These are phyloP conservation scores for Cossypha caffra DNA, from an alignment of 2,797 vertebrate genomes.

Conservation along the genomic window DNA sequence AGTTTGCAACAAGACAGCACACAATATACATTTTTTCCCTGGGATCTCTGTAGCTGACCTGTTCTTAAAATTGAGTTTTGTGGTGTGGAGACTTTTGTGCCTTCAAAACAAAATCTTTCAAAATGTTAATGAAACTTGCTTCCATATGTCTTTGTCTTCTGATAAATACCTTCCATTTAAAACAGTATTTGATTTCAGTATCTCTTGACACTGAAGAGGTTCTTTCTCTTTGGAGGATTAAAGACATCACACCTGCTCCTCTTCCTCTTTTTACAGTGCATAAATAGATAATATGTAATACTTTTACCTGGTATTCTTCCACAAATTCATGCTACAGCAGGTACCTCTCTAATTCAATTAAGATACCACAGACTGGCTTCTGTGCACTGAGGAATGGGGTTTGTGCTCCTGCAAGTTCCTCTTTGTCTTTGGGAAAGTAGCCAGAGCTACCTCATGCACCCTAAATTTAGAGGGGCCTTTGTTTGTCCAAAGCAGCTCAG, in stretches of 20 bases:
- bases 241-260: not conserved
- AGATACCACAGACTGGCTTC: not conserved
- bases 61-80: not conserved
- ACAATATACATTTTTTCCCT: not conserved
- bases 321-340: not conserved
- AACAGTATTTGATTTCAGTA: not conserved
- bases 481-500: not conserved
- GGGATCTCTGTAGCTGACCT: not conserved
- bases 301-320: not conserved
- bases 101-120: not conserved
- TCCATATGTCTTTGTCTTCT: not conserved
- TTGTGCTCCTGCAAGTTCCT: not conserved
- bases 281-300: not conserved
- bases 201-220: not conserved
- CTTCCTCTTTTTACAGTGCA: not conserved
- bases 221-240: not conserved
- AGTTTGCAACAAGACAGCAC: not conserved
- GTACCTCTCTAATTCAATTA: not conserved
- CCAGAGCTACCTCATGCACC: constrained; percentile 21
- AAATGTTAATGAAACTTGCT: not conserved
- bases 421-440: not conserved
- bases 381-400: not conserved
- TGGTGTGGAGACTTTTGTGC: not conserved
- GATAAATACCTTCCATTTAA: not conserved
- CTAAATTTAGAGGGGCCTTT: constrained; percentile 15